Conservation (phyloP, 2,797 vertebrate species). For the Enteromius argenteus region DNA sequence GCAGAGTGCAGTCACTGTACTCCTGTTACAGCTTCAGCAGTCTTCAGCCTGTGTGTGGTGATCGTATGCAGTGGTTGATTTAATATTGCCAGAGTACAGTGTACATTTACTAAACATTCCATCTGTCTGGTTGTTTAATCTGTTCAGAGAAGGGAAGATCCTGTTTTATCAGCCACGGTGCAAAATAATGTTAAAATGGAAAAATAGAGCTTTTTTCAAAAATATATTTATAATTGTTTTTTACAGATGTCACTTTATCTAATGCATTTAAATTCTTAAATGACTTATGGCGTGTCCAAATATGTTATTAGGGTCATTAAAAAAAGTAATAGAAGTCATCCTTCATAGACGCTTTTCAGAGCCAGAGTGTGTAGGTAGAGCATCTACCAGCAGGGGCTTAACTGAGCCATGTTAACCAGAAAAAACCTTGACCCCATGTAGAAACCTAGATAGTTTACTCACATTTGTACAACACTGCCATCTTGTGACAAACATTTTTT, state of each 20-base stretch:
- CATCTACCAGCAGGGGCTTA: neutral
- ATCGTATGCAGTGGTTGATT: conserved; percentile 4
- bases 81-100: neutral
- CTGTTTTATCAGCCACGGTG: neutral
- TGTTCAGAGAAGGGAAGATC: neutral
- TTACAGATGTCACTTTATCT: neutral
- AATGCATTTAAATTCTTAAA: neutral
- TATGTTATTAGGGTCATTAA: neutral
- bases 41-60: neutral
- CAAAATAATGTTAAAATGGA: neutral
- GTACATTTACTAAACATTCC: neutral
- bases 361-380: neutral
- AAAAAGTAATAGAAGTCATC: neutral
- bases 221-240: neutral
- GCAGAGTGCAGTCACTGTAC: neutral
- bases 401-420: neutral
- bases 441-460: neutral
- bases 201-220: neutral
- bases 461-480: conserved; percentile 30
- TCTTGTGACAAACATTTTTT: conserved; percentile 25
- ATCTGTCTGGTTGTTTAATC: neutral
- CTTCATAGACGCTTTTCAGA: neutral
- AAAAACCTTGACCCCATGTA: neutral
- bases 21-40: neutral
- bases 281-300: neutral